Base-by-base conservation (phyloP, 2,888 invertebrate species). In the Rutpela maculata region DNA sequence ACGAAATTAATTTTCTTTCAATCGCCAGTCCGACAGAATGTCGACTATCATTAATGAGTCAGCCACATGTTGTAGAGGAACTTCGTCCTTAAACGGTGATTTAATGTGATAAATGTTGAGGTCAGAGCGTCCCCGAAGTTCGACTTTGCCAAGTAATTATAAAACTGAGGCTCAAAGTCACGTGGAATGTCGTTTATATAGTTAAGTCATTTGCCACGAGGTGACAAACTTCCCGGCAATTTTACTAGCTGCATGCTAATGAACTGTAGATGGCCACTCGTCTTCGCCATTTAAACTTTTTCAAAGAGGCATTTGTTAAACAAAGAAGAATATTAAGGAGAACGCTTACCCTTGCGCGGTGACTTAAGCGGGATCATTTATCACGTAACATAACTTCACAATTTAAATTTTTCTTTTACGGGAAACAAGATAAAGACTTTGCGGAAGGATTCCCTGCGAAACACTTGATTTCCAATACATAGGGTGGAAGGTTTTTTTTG, bases 31-130 rank as follows among this genome's bases (percentile, higher is more conserved):
- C 65, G 65, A 65, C 65, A 65, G 18, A 65, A 65, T 43, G 65
- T 65, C 43, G 65, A 65, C 65, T 65, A 19, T 65, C 65, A 65
- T 43, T 43, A 65, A 65, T 65, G 65, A 65, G 26, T 55, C 22
- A 31, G 17, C 70, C 74, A 43, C 70, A 67, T 57, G 77, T 38
- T 62, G 74, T 67, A 62, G 62, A 66, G 74, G 75, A 75, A 69
- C 63, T 68, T 43, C 71, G 63, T 75, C 69, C 78, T 75, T 75
- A 66, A 78, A 75, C 59, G 72, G 68, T 69, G 66, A 73, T 75
- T 69, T 38, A 50, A 66, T 57, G 60, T 73, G 75, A 78, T 75
- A 69, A 78, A 78, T 73, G 73, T 65, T 22, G 43, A 38, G 43
- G 65, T 65, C 65, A 65, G 65, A 19, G 43, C 43, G 43, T 65